Base-by-base conservation (phyloP, 35 echinoderm and acorn worm species). In the Heliocidaris tuberculata region DNA sequence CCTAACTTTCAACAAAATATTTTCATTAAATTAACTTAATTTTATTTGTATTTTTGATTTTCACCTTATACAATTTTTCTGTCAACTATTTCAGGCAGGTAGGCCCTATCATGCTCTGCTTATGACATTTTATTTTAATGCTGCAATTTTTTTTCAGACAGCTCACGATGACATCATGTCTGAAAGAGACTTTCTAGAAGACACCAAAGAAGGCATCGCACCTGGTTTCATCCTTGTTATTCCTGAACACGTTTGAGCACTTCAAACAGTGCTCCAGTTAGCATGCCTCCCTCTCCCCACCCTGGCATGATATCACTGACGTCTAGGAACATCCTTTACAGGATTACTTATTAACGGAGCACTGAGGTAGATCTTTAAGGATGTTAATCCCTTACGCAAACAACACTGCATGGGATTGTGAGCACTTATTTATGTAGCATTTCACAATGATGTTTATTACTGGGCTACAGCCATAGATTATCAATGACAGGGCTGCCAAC, bases 311-410 rank as follows among this genome's bases (percentile, higher is more conserved):
- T 78, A 78, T 78, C 65, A 78, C 65, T 24, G 65, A 78, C 65
- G 65, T 78, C 65, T 78, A 24, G 65, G 65, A 3, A 78, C 52
- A 78, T n/a, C 65, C 65, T 78, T 78, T 78, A n/a, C 65, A 78
- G 7, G 65, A 78, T 78, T 78, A 78, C 65, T 78, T 78, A 78
- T 78, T 78, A 78, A 78, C 65, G 2, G 65, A 78, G 7, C 27
- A 78, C 27, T 17, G 65, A 78, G 65, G 27, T 78, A 24, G 3
- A 21, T 78, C 65, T 78, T 78, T 78, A 21, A 19, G n/a, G 65
- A n/a, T 78, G 65, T 5, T 78, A 78, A 78, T 78, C 65, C 65
- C 65, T 78, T 78, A 78, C 65, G 65, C 65, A 78, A 78, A 78
- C 21, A 78, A 27, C 19, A 78, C 21, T 78, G 65, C 65, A 78